Base-by-base conservation (phyloP, 2,113 vertebrate genomes). In the Paratilapia polleni region DNA sequence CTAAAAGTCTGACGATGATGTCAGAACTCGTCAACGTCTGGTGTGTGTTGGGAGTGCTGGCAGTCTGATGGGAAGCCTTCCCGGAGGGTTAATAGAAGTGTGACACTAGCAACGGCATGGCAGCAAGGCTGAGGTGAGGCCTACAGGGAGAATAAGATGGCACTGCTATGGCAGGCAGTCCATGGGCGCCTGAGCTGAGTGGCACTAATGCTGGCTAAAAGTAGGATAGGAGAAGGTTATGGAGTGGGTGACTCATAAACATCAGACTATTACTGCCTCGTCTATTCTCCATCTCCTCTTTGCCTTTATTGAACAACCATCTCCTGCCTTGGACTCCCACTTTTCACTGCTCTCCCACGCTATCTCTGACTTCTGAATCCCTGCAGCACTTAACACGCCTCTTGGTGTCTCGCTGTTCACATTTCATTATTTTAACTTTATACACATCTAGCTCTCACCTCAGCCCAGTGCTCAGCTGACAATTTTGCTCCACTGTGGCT, bases 161-260 rank as follows among this genome's bases (percentile, higher is more conserved):
- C 62, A 24, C 81, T 54, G 87, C 82, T 59, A 56, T 89, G 81
- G 88, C 85, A 89, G 88, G 78, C 24, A 22, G 84, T 84, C 83
- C 83, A 43, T 1, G 77, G 83, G 78, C 13, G 17, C 82, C 78
- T 78, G 38, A 87, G 77, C 70, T 70, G 87, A 90, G 82, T 89
- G 87, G 88, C 81, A 88, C 74, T 91, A 89, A 92, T 87, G 82
- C 76, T 38, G 81, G 76, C 80, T 82, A 70, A 78, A 80, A 86
- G 82, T 70, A 49, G 41, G 81, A 47, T n/a, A 60, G 77, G 38
- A 77, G 70, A 61, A 61, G 68, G 52, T 38, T 34, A 17, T 1
- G 8, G 58, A 83, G 86, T 2, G 70, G 56, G n/a, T 78, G 77
- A 73, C 74, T 87, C 58, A 86, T 68, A 66, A 89, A 87, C 84